Base-by-base conservation (phyloP, 2,888 invertebrate genomes). In the Pelosia muscerda region DNA sequence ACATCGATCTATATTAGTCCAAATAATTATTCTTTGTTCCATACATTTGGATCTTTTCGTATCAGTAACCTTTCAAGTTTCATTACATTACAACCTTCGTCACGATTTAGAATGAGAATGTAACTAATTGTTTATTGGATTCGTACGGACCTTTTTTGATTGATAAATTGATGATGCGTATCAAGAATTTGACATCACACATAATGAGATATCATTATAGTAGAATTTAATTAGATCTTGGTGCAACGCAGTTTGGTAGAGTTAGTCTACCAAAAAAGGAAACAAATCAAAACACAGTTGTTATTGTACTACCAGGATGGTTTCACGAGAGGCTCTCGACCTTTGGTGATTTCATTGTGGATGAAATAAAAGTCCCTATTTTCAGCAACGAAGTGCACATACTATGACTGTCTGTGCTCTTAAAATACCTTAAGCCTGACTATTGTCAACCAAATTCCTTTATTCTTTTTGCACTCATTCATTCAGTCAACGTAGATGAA, bases 11-110 rank as follows among this genome's bases (percentile, higher is more conserved):
- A 23, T 23, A 38, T 49, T 49, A 9, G 49, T 9, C 11, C 19
- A 42, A 49, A 49, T 49, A 49, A 49, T 49, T 19, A 49, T 49
- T 1, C 8, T 38, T 23, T 34, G 15, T 23, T 59, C 15, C 2
- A 23, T 15, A 59, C 59, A 23, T 26, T 66, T 74, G 15, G 56
- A 71, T 59, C 59, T 79, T 22, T 15, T 56, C 13, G 28, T 25
- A 34, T 55, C 25, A 26, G 62, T 65, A 22, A 56, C 63, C 34
- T 57, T 73, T 73, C 26, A 59, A 59, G 13, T 49, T 34, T n/a
- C n/a, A 10, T 57, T 22, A 13, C 22, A 58, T 22, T 15, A 13
- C 28, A 69, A 55, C 23, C 60, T 38, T 55, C 42, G 38, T 28
- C 55, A 66, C 38, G 54, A 60, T 73, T 65, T 54, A 38, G 49